These are phyloP conservation scores for Melanotaenia duboulayi DNA, from an alignment of 2,113 vertebrate species.

Conservation along the genomic window DNA sequence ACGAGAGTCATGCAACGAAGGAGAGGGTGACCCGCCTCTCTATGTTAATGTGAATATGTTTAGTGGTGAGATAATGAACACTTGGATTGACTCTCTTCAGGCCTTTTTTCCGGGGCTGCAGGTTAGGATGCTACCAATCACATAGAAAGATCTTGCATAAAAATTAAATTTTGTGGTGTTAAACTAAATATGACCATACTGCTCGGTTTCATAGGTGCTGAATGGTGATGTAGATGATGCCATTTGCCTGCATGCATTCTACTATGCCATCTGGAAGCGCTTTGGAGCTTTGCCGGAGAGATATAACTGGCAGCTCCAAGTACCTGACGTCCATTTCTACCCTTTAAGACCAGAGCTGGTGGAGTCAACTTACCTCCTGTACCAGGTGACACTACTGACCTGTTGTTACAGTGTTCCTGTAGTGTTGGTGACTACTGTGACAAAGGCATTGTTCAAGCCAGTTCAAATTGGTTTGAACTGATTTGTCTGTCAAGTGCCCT, in stretches of 20 bases:
- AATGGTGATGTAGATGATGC: slow-evolving; percentile 97
- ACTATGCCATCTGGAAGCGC: slow-evolving; percentile 98
- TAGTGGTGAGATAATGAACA: slow-evolving; percentile 98
- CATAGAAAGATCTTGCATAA: background rate
- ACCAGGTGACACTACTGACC: slow-evolving; percentile 86
- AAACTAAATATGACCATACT: background rate
- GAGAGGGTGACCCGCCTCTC: slow-evolving; percentile 95
- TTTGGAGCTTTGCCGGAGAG: slow-evolving; percentile 96
- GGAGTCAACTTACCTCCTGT: slow-evolving; percentile 96
- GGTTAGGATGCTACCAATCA: slow-evolving; percentile 73
- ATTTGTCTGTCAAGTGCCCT: too few relatives aligned
- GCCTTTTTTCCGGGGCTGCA: slow-evolving; percentile 99
- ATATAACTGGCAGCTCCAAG: slow-evolving; percentile 98
- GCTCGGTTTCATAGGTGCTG: slow-evolving; percentile 84
- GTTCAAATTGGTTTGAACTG: too few relatives aligned
- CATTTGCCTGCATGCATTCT: slow-evolving; percentile 98
- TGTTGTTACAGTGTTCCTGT: background rate
- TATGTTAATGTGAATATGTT: slow-evolving; percentile 99
- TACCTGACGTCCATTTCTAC: slow-evolving; percentile 96
- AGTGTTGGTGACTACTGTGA: background rate
- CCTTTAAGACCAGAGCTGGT: slow-evolving; percentile 95
- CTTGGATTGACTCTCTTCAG: slow-evolving; percentile 98
- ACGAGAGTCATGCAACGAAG: slow-evolving; percentile 95
- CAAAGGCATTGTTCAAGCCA: background rate
- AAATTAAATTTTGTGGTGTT: background rate